phyloP scores from a whole-genome alignment of 2,888 invertebrate genomes.

The Imbricaverruca yamaguchii region DNA sequence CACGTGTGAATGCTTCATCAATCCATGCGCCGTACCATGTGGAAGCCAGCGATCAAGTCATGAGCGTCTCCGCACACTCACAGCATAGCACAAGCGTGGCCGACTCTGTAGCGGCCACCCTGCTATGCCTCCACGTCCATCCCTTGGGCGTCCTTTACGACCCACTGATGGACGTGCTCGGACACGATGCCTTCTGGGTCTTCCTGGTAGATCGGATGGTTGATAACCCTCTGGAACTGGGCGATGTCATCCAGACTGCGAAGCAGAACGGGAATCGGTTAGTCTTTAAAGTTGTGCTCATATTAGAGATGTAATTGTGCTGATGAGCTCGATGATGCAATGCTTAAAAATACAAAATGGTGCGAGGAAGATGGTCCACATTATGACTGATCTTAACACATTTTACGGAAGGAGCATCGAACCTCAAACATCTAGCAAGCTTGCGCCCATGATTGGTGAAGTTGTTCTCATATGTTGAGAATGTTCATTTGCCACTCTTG shows the following conservation, averaged over 20 bases:
- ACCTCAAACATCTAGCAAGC: background rate
- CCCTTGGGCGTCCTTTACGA: background rate
- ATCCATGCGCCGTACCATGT: too few relatives aligned
- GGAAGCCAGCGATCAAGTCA: too few relatives aligned
- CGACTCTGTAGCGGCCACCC: too few relatives aligned
- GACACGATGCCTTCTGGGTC: constrained; percentile 1
- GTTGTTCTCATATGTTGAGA: background rate
- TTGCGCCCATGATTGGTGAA: background rate
- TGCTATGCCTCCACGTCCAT: background rate
- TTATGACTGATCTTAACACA: background rate
- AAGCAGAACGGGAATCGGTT: background rate
- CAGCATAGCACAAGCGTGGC: too few relatives aligned
- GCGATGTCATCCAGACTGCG: background rate
- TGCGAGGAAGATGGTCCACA: background rate
- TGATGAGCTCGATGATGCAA: background rate
- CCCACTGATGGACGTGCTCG: constrained; percentile 4
- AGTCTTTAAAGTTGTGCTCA: background rate
- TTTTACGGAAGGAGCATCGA: background rate
- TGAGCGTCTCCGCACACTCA: too few relatives aligned
- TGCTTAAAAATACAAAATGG: background rate
- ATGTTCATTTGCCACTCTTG: background rate
- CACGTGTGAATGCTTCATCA: too few relatives aligned
- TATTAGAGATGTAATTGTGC: too few relatives aligned
- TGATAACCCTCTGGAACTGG: background rate
- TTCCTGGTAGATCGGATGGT: constrained; percentile 11